These are phyloP conservation scores for Nycteola revayana DNA, from an alignment of 2,888 invertebrate genomes.

Conservation along the genomic window DNA sequence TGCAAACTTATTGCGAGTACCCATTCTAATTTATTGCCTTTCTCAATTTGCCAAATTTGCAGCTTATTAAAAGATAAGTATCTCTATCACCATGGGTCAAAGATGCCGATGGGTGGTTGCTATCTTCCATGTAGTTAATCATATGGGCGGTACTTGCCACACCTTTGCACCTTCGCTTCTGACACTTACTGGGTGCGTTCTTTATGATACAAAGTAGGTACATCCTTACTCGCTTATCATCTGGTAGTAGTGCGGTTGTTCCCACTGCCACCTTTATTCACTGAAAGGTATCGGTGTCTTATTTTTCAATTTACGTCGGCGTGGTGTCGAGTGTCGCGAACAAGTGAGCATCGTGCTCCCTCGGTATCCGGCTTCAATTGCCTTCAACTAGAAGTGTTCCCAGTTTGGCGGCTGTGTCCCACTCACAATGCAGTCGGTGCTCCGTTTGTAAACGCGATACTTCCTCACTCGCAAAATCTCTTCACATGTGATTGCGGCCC, in stretches of 20 bases:
- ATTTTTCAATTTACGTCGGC: conserved; percentile 49
- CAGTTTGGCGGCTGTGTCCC: conserved; percentile 24
- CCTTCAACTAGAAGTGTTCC: conserved; percentile 55
- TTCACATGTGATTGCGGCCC: conserved; percentile 75
- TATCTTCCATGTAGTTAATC: conserved; percentile 38
- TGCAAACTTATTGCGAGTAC: too few species aligned
- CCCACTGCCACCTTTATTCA: conserved; percentile 45
- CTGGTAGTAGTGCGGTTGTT: conserved; percentile 2
- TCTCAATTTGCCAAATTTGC: conserved; percentile 17
- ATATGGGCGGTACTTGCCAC: conserved; percentile 37
- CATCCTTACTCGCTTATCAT: conserved; percentile 38
- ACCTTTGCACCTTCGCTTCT: conserved; percentile 38
- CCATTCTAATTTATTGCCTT: conserved; percentile 4
- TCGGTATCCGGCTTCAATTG: conserved; percentile 62
- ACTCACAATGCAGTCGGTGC: conserved; percentile 73
- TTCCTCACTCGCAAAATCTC: conserved; percentile 71
- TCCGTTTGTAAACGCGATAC: conserved; percentile 80
- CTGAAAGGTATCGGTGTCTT: conserved; percentile 49
- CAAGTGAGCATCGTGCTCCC: conserved; percentile 54
- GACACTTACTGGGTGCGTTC: conserved; percentile 25
- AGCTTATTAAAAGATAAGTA: conserved; percentile 24
- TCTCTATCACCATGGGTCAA: conserved; percentile 26
- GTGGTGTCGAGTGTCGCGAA: conserved; percentile 55
- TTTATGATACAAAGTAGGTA: conserved; percentile 16
- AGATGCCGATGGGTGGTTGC: conserved; percentile 31